phyloP scores from a whole-genome alignment of 1,140 invertebrate genomes.

The Lepeophtheirus salmonis region DNA sequence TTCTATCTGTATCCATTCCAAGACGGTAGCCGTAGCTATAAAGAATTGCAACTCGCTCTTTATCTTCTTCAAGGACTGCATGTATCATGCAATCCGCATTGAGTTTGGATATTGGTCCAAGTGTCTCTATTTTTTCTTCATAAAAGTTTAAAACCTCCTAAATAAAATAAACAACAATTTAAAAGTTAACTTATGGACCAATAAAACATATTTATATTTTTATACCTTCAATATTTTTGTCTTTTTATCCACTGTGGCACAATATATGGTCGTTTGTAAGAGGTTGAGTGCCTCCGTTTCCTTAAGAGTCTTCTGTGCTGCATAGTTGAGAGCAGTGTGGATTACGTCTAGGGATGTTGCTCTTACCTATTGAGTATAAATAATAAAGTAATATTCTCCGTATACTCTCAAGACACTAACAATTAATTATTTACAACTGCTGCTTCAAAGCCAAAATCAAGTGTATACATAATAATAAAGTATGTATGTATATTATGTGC shows the following conservation, averaged over 20 bases:
- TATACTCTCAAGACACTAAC: no score
- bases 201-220: no score
- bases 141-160: slow-evolving; percentile 9
- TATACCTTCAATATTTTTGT: slow-evolving; percentile 8
- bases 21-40: slow-evolving; percentile 6
- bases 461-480: no score
- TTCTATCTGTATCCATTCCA: slow-evolving; percentile 7
- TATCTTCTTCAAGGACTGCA: slow-evolving; percentile 12
- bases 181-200: no score
- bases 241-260: slow-evolving; percentile 9
- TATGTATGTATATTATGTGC: no score
- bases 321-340: slow-evolving; percentile 6
- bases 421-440: no score
- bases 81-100: slow-evolving; percentile 16
- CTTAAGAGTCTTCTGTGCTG: slow-evolving; percentile 5
- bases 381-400: no score
- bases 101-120: slow-evolving; percentile 7
- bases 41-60: slow-evolving; percentile 1
- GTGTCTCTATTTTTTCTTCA: slow-evolving; percentile 3
- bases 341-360: slow-evolving; percentile 5
- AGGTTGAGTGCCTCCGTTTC: not conserved
- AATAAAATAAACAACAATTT: not conserved
- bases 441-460: no score
- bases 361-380: not conserved
- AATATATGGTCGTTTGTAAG: slow-evolving; percentile 10